Percentiles rank a stretch among this genome's conserved stretches.
phyloP scores from a whole-genome alignment of 2,797 vertebrate genomes.

The Mus spretus region DNA sequence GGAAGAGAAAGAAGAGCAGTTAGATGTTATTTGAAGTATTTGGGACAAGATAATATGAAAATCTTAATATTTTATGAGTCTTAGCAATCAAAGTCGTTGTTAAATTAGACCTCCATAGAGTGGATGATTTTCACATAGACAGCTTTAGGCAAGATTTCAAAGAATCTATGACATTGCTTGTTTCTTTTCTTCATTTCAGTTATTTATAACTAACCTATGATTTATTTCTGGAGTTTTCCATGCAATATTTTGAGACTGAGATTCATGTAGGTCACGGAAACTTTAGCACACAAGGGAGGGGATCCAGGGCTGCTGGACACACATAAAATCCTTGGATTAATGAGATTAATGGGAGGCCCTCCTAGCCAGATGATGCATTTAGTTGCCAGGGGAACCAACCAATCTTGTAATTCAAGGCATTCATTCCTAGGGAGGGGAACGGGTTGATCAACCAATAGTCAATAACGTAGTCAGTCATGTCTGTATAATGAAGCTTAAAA shows the following conservation, averaged over 20 bases:
- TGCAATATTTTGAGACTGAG: background rate
- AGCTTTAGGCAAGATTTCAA: conserved; percentile 10
- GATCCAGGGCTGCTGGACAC: background rate
- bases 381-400: background rate
- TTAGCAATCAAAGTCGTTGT: conserved; percentile 27
- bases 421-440: background rate
- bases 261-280: background rate
- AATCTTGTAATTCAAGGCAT: background rate
- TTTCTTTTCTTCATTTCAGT: background rate
- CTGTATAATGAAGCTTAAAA: background rate
- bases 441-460: background rate
- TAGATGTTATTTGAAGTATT: conserved; percentile 18
- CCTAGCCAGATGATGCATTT: background rate
- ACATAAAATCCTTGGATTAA: background rate
- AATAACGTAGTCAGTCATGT: background rate
- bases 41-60: conserved; percentile 48
- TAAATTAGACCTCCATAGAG: background rate
- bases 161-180: conserved; percentile 21
- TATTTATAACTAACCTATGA: background rate
- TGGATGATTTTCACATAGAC: background rate
- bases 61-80: conserved; percentile 52
- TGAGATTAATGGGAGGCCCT: background rate
- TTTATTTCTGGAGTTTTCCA: conserved; percentile 29
- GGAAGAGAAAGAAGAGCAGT: background rate
- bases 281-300: background rate